phyloP scores from a whole-genome alignment of 37 sponge, comb jelly and placozoan genomes.

The Bolinopsis microptera region DNA sequence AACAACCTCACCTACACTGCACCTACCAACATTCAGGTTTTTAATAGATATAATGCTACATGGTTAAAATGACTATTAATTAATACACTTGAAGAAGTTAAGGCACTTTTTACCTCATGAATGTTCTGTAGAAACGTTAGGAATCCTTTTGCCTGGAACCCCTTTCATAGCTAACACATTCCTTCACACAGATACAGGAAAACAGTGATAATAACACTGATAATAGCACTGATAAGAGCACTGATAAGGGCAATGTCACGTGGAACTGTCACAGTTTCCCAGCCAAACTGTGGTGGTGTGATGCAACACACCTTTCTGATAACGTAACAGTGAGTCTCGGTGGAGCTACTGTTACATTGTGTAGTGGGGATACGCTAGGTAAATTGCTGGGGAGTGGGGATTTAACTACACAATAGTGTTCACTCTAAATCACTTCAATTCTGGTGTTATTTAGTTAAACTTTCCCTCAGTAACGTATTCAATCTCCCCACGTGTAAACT shows the following conservation, averaged over 20 bases:
- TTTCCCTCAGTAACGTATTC: no score
- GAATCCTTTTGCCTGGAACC: no score
- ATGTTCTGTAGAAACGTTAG: no score
- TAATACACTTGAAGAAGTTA: no score
- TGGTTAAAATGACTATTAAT: not conserved
- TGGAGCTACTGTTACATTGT: not conserved
- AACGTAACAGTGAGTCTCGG: not conserved
- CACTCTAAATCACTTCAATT: no score
- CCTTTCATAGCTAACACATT: no score
- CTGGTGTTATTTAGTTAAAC: no score
- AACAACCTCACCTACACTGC: not conserved
- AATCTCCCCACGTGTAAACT: no score
- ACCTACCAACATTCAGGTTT: not conserved
- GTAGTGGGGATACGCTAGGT: not conserved
- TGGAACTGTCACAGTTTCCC: not conserved
- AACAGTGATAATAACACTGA: not conserved
- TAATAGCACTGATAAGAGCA: not conserved
- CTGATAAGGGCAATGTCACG: not conserved
- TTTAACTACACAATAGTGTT: no score
- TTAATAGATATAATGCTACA: not conserved
- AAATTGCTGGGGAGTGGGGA: no score
- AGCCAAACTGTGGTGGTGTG: constrained; percentile 1
- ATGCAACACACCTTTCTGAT: not conserved
- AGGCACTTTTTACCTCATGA: no score
- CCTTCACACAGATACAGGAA: no score